Evolutionary conservation across 2,888 invertebrate genomes (phyloP), one percentile per base, ranked within the genome.

Genomic region (Malthinus seriepunctatus): DNA sequence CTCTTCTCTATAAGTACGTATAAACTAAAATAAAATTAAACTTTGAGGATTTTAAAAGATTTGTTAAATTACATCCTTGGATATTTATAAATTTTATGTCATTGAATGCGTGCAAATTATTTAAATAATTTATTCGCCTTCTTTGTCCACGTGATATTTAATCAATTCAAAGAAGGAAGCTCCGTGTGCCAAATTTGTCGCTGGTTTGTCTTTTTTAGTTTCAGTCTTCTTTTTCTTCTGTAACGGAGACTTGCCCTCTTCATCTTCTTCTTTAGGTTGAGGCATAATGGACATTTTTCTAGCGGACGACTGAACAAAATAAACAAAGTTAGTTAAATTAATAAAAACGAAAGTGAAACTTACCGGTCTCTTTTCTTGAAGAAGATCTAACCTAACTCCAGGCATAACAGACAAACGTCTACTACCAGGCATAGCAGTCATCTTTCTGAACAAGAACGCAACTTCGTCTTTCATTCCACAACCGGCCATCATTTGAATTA

Each of bases 391-490:
- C 45, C 63, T 58, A 10, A 75, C 69, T 15, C 82, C 82, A 0
- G 82, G 83, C 77, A 82, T 80, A 8, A 82, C 77, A 1, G 80
- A 79, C 68, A 83, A 72, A 52, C 82, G 70, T 39, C 82, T 69
- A 2, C 71, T 69, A 0, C 79, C 71, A 0, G 82, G 81, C 62
- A 82, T 76, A 1, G 75, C 75, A 0, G 78, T 69, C 80, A 83
- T 82, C 55, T 76, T 72, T 23, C 76, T 74, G 66, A 82, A 78
- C 2, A 83, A 70, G 65, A 76, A 76, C 2, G 79, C 74, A 34
- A 79, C 78, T 46, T 79, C 76, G 2, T 73, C 70, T 56, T 79
- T 81, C 71, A 80, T 73, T 8, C 77, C 73, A 2, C 69, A 64
- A 1, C 68, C 71, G 0, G 76, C 71, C 78, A 82, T 79, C 61